Evolutionary conservation across 1,140 invertebrate species (phyloP).

Genomic region (Papilio helenus): DNA sequence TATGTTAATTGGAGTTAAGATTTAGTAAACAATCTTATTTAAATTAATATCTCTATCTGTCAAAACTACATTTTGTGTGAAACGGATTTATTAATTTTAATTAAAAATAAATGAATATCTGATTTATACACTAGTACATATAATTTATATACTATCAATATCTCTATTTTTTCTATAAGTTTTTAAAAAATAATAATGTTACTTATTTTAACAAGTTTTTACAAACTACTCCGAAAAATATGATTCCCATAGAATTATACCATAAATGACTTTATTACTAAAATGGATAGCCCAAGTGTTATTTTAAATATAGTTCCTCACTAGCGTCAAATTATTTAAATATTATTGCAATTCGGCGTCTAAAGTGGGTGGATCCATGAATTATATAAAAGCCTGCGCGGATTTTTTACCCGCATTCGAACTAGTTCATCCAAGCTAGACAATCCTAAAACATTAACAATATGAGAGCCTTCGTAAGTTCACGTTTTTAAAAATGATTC

Average conservation of each 20-base stretch:
- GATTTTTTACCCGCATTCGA: slow-evolving; percentile 75
- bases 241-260: slow-evolving; percentile 38
- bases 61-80: neutral
- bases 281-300: slow-evolving; percentile 58
- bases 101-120: slow-evolving; percentile 17
- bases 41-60: slow-evolving; percentile 6
- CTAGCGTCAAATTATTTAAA: slow-evolving; percentile 72
- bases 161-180: neutral
- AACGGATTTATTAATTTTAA: slow-evolving; percentile 25
- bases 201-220: neutral
- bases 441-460: slow-evolving; percentile 58
- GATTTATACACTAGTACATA: neutral
- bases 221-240: neutral
- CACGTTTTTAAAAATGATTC: slow-evolving; percentile 38
- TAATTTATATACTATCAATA: neutral
- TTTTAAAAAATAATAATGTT: neutral
- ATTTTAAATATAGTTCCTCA: slow-evolving; percentile 63
- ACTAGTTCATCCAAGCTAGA: slow-evolving; percentile 74
- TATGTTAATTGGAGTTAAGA: neutral
- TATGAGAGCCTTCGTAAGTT: slow-evolving; percentile 76
- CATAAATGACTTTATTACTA: slow-evolving; percentile 49
- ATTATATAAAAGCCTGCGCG: slow-evolving; percentile 73
- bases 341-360: slow-evolving; percentile 72
- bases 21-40: neutral
- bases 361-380: slow-evolving; percentile 73